phyloP scores from a whole-genome alignment of 2,113 vertebrate species.

The Lepus europaeus region DNA sequence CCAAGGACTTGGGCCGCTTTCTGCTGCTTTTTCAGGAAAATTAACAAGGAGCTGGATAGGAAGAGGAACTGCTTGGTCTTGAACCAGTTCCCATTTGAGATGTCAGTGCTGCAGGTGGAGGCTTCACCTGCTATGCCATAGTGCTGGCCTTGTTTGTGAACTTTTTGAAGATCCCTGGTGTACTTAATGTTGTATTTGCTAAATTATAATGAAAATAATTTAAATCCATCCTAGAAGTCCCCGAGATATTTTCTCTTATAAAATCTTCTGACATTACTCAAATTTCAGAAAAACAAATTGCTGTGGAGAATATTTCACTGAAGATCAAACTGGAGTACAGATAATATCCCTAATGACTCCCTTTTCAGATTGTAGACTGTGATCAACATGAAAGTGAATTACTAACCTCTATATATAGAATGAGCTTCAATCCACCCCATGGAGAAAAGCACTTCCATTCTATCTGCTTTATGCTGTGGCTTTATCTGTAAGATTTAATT shows the following conservation, averaged over 20 bases:
- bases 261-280: background rate
- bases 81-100: too few species aligned
- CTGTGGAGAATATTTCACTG: background rate
- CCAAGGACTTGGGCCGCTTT: too few species aligned
- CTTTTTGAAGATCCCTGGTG: too few species aligned
- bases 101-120: too few species aligned
- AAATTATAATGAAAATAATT: background rate
- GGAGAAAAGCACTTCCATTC: background rate
- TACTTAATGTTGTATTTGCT: background rate
- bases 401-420: background rate
- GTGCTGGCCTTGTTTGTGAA: too few species aligned
- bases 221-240: background rate
- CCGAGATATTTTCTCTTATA: background rate
- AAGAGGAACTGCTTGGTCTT: too few species aligned
- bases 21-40: too few species aligned
- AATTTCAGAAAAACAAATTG: conserved; percentile 6
- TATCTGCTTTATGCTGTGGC: background rate
- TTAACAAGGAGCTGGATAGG: too few species aligned
- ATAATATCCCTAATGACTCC: background rate
- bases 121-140: too few species aligned
- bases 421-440: background rate
- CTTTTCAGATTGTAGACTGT: background rate
- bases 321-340: background rate
- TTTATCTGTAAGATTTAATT: conserved; percentile 47
- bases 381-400: background rate